phyloP scores from a whole-genome alignment of 2,797 vertebrate species.

The Urocyon cinereoargenteus region DNA sequence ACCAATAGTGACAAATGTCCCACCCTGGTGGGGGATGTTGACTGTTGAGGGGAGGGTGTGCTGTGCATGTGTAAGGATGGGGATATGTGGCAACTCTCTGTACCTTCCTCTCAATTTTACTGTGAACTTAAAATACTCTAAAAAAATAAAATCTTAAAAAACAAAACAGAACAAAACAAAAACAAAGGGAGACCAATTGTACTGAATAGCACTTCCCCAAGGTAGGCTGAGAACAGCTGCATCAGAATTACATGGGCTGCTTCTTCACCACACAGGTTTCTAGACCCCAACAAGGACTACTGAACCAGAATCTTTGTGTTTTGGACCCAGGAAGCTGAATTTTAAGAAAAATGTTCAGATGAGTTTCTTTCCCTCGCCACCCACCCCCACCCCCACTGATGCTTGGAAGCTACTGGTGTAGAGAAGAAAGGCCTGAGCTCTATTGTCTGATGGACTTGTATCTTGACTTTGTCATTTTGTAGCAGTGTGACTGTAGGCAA shows the following conservation, averaged over 20 bases:
- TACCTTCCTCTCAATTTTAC: not conserved
- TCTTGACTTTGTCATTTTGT: not conserved
- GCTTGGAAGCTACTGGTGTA: not conserved
- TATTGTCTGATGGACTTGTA: not conserved
- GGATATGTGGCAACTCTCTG: not conserved
- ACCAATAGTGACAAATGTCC: not conserved
- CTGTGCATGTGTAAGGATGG: not conserved
- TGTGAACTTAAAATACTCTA: not conserved
- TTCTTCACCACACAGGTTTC: not conserved
- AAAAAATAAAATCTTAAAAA: not conserved
- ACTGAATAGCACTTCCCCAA: not conserved
- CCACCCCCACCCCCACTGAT: not conserved
- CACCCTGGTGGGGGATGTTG: not conserved
- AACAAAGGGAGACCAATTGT: not conserved
- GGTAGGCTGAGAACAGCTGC: not conserved
- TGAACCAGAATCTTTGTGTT: not conserved
- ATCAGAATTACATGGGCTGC: not conserved
- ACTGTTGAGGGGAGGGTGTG: too few species aligned
- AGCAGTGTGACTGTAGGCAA: not conserved
- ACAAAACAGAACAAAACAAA: too few species aligned
- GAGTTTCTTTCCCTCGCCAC: not conserved
- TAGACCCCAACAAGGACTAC: not conserved
- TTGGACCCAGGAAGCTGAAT: not conserved
- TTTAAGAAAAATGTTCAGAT: not conserved
- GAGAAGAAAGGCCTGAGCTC: not conserved